Conservation (phyloP, 2,797 vertebrate species). For the Cyprinella venusta region DNA sequence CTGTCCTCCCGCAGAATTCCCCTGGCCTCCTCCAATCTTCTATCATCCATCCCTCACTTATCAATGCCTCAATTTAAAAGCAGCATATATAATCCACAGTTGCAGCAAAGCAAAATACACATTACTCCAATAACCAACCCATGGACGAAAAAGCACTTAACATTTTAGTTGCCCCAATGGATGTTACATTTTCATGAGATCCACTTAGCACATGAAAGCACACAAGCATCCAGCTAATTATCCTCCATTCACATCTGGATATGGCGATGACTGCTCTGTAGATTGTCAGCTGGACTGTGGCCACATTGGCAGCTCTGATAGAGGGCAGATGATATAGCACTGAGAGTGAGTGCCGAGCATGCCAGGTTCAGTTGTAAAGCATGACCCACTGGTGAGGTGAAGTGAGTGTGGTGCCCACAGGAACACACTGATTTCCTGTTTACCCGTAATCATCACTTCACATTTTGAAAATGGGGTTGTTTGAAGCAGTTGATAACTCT, state of each 20-base stretch:
- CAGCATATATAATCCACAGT: background rate
- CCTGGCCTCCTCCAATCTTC: background rate
- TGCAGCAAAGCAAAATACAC: conserved; percentile 1
- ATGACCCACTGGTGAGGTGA: conserved; percentile 30
- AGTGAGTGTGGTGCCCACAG: background rate
- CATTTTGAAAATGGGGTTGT: background rate
- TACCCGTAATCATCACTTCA: background rate
- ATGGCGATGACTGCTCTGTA: conserved; percentile 35
- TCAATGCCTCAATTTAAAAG: conserved; percentile 11
- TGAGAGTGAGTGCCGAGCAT: background rate
- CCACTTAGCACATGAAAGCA: conserved; percentile 43
- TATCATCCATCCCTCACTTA: background rate
- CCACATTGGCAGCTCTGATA: conserved; percentile 45
- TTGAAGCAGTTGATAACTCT: background rate
- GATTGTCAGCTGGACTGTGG: conserved; percentile 38
- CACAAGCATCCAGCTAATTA: conserved; percentile 20
- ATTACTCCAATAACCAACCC: conserved; percentile 1
- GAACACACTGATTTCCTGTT: conserved; percentile 32
- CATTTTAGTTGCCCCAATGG: background rate
- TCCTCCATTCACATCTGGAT: conserved; percentile 38
- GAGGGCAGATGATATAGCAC: conserved; percentile 18
- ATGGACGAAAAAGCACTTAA: background rate
- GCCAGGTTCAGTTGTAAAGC: conserved; percentile 39
- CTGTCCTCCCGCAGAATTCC: conserved; percentile 9
- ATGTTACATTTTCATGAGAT: conserved; percentile 25